Evolutionary conservation across 2,113 vertebrate species (phyloP), one percentile per base, ranked within the genome.

Genomic region (Felis chaus): DNA sequence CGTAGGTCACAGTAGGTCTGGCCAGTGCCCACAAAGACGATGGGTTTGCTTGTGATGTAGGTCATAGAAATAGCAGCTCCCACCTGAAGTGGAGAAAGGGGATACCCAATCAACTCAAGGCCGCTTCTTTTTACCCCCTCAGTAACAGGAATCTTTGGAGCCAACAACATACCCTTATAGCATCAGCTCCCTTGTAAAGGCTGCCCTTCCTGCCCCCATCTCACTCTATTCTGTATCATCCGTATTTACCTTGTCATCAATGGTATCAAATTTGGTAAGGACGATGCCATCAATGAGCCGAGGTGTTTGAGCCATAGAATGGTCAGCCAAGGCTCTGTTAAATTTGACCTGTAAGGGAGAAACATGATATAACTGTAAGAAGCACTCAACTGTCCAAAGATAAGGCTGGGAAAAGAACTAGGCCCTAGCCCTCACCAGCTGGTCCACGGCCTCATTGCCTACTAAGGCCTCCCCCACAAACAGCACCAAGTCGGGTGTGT

Each of bases 61-160:
- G 99, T 99, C 99, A 99, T 99, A 94, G 99, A 99, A 98, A 99
- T 99, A 96, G 99, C 99, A 7, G 99, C 99, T 0, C 99, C 99
- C 0, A 99, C 99, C 99, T 99, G 98, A 83, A 73, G 0, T 76
- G 97, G 45, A 97, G 29, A 96, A 85, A 91, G 45, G 73, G 36
- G 53, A 93, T 1, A 71, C 39, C 33, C 63, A 55, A 5, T 97
- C 69, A 92, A 5, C 39, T 84, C 27, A 23, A 66, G 36, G 39
- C 39, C 53, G 65, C 36, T 80, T 36, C 9, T 21, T 4, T 61
- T 27, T 16, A 39, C 23, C 18, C 33, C n/a, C 65, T 39, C 15
- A 18, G 53, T 68, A 36, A 76, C 3, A 29, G 79, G 33, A 48
- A 36, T 31, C n/a, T 93, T 7, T 33, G 16, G 6, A 94, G 45